phyloP scores from a whole-genome alignment of 2,113 vertebrate species.

The Hydrochoerus hydrochaeris region DNA sequence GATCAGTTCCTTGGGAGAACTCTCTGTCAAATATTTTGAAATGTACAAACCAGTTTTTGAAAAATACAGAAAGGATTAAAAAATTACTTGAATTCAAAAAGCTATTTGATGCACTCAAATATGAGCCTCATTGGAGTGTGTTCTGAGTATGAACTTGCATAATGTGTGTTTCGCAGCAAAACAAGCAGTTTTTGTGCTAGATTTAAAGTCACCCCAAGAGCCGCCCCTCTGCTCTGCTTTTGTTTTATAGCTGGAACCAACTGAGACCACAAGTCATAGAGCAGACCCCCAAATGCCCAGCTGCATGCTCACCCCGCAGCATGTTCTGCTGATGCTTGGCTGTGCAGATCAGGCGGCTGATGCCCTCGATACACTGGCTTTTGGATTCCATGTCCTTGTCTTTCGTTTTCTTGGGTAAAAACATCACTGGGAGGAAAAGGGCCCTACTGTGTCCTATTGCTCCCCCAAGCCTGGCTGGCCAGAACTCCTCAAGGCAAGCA shows the following conservation, averaged over 20 bases:
- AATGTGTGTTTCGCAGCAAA: fast-evolving
- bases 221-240: no score
- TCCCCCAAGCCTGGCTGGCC: background rate
- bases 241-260: no score
- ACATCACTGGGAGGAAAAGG: constrained; percentile 92
- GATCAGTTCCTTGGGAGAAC: fast-evolving
- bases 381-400: constrained; percentile 97
- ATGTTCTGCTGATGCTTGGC: constrained; percentile 99
- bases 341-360: constrained; percentile 98
- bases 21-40: background rate
- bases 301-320: constrained; percentile 91
- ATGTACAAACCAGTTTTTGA: background rate
- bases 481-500: background rate
- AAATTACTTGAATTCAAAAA: background rate
- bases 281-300: fast-evolving
- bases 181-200: fast-evolving
- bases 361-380: constrained; percentile 98
- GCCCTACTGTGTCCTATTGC: background rate
- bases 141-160: fast-evolving
- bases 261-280: background rate
- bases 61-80: background rate
- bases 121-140: fast-evolving
- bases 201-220: background rate
- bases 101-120: background rate
- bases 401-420: constrained; percentile 98